A percentile compares a stretch with the other conserved stretches of the same genome.
These are phyloP conservation scores for Rhyacichthys aspro DNA, from an alignment of 2,797 vertebrate genomes.

Conservation along the genomic window DNA sequence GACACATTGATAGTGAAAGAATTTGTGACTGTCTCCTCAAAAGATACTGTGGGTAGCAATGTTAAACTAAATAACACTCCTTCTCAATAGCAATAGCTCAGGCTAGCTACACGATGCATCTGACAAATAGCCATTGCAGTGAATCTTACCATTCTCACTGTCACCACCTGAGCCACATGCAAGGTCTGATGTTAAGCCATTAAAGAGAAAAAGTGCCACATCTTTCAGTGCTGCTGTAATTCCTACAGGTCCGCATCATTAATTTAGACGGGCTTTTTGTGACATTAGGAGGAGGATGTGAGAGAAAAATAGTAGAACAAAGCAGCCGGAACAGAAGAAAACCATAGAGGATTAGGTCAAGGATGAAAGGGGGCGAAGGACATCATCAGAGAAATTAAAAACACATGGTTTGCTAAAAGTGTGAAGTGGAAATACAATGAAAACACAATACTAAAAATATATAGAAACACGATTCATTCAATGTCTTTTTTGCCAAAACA, in stretches of 20 bases:
- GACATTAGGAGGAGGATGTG: constrained; percentile 32
- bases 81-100: constrained; percentile 64
- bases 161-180: constrained; percentile 46
- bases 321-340: not conserved
- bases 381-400: constrained; percentile 1
- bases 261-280: constrained; percentile 48
- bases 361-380: constrained; percentile 5
- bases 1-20: constrained; percentile 21
- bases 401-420: not conserved
- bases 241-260: constrained; percentile 58
- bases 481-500: not conserved
- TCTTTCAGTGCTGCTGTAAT: constrained; percentile 51
- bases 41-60: constrained; percentile 43
- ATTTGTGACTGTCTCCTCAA: constrained; percentile 21
- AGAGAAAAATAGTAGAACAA: constrained; percentile 24
- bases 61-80: constrained; percentile 47
- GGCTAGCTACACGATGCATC: constrained; percentile 43
- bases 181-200: constrained; percentile 60
- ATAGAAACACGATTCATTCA: no score
- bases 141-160: constrained; percentile 51
- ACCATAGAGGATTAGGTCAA: constrained; percentile 6
- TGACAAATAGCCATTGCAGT: constrained; percentile 54
- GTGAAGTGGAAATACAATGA: not conserved
- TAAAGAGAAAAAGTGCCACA: constrained; percentile 68
- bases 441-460: not conserved